Percentiles rank a stretch among this genome's conserved stretches.
These are phyloP conservation scores for Gobio occitaniae DNA, from an alignment of 2,797 vertebrate species.

Conservation along the genomic window DNA sequence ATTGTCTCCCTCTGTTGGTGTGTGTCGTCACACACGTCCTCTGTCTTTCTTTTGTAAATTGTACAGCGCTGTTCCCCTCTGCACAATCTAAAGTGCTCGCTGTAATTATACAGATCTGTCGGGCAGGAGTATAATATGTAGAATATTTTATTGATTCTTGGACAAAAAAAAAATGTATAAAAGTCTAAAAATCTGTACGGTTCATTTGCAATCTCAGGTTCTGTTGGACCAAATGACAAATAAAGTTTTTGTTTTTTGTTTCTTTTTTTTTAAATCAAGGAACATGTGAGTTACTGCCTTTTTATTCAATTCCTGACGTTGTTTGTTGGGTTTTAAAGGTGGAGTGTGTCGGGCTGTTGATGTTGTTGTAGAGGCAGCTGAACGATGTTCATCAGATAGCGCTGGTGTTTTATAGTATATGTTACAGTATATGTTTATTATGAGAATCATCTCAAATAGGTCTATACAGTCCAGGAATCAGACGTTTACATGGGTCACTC, in stretches of 20 bases:
- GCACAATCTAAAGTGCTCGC: slow-evolving; percentile 72
- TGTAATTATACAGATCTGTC: slow-evolving; percentile 72
- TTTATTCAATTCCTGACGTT: not conserved
- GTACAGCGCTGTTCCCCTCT: slow-evolving; percentile 75
- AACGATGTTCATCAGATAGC: not conserved
- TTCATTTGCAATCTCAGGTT: slow-evolving; percentile 98
- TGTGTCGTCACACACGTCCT: not conserved
- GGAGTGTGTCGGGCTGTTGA: too few relatives aligned
- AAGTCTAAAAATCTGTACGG: slow-evolving; percentile 83
- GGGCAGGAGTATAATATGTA: slow-evolving; percentile 86
- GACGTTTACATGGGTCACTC: not conserved
- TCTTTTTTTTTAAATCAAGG: slow-evolving; percentile 76
- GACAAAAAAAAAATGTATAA: slow-evolving; percentile 69
- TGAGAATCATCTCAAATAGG: not conserved
- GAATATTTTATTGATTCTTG: slow-evolving; percentile 91
- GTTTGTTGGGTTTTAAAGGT: not conserved
- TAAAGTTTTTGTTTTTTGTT: slow-evolving; percentile 78
- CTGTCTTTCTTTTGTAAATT: slow-evolving; percentile 66
- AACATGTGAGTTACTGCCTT: not conserved
- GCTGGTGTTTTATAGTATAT: not conserved
- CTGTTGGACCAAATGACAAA: slow-evolving; percentile 99
- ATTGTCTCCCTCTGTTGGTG: slow-evolving; percentile 71
- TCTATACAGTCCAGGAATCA: not conserved
- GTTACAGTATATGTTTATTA: not conserved
- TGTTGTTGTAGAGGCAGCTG: not conserved